Evolutionary conservation across 2,113 vertebrate species (phyloP).

Genomic region (Poeciliopsis retropinna): DNA sequence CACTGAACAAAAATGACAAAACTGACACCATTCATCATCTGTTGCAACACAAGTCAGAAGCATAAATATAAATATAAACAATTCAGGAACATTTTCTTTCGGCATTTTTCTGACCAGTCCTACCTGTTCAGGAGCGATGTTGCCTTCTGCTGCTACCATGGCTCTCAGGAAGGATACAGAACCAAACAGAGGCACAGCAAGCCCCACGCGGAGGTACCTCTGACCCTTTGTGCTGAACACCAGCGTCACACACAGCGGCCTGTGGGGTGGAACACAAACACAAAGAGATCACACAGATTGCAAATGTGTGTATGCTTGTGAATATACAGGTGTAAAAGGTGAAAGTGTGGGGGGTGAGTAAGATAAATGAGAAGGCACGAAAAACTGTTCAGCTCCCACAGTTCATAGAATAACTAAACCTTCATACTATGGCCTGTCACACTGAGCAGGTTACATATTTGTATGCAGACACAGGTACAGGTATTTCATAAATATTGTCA

Average conservation of each 20-base stretch:
- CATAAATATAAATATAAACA: too few relatives aligned
- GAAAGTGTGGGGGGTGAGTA: neutral
- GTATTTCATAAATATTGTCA: neutral
- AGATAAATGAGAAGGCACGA: neutral
- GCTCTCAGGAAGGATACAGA: constrained; percentile 84
- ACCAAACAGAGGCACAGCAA: constrained; percentile 88
- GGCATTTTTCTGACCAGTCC: too few relatives aligned
- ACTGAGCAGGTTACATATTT: constrained; percentile 18
- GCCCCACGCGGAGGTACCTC: constrained; percentile 86
- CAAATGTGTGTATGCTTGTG: constrained; percentile 2
- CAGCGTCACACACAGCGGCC: constrained; percentile 88
- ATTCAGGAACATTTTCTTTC: too few relatives aligned
- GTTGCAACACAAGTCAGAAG: too few relatives aligned
- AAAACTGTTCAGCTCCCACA: constrained; percentile 4
- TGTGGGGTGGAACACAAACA: constrained; percentile 51
- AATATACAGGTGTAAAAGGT: neutral
- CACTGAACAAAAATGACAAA: too few relatives aligned
- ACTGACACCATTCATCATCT: too few relatives aligned
- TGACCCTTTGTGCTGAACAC: constrained; percentile 86
- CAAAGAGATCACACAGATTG: neutral
- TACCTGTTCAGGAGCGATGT: constrained; percentile 86
- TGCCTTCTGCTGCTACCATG: constrained; percentile 89
- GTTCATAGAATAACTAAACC: constrained; percentile 21
- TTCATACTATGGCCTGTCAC: neutral
- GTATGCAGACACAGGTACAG: neutral